A percentile compares a stretch with the other conserved stretches of the same genome.
phyloP scores from a whole-genome alignment of 1,140 invertebrate species.

The Aphelinus atriplicis region DNA sequence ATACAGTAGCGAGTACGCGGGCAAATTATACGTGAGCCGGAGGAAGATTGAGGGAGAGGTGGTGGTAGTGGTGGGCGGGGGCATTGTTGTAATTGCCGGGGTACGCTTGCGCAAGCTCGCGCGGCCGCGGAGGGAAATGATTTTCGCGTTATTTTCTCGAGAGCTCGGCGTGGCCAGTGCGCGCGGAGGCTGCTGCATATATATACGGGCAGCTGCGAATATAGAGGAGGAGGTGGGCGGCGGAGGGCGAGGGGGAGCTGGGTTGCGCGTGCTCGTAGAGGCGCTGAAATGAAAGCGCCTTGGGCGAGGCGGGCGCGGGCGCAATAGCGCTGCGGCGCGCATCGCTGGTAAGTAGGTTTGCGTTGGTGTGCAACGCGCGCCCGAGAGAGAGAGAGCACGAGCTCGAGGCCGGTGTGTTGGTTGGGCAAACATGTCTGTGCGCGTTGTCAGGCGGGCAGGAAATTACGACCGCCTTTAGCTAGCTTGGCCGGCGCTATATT shows the following conservation, averaged over 20 bases:
- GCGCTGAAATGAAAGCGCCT: constrained; percentile 18
- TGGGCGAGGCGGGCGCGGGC: constrained; percentile 14
- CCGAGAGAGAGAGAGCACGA: no score
- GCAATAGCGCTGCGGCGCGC: background rate
- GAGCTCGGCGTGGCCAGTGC: background rate
- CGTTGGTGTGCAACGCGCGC: no score
- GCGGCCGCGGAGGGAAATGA: background rate
- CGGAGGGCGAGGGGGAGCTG: background rate
- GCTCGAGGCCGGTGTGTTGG: constrained; percentile 14
- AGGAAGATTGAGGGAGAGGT: no score
- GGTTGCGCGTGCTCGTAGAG: no score
- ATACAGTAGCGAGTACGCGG: no score
- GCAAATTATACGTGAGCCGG: no score
- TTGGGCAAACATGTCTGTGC: constrained; percentile 42
- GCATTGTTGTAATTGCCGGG: no score
- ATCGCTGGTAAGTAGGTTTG: background rate
- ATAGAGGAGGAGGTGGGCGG: background rate
- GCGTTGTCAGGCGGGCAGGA: constrained; percentile 65
- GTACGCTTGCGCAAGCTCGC: no score
- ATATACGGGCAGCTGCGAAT: background rate
- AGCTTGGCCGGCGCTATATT: constrained; percentile 31
- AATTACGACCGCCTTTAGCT: constrained; percentile 67
- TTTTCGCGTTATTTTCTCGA: constrained; percentile 24
- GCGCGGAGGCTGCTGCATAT: background rate
- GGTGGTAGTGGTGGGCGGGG: no score